These are phyloP conservation scores for Syrmaticus mikado DNA, from an alignment of 2,113 vertebrate genomes.

Conservation along the genomic window DNA sequence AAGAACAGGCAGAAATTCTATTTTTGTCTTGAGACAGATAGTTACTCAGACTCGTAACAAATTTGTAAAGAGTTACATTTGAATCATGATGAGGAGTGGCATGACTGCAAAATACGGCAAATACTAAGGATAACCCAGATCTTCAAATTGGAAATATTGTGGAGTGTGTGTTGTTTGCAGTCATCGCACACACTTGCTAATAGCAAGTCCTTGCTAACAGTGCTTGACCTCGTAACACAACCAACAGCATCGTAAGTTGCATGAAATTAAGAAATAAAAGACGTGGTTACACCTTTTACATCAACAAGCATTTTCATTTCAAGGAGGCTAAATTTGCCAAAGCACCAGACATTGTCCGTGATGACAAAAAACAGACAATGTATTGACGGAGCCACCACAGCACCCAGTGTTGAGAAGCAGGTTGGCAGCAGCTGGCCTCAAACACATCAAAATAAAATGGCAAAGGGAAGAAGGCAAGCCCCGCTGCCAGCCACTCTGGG, in stretches of 20 bases:
- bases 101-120: background rate
- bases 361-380: background rate
- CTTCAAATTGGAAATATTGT: background rate
- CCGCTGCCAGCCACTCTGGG: fast-evolving
- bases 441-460: background rate
- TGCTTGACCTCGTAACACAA: background rate
- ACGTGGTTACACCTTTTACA: background rate
- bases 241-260: background rate
- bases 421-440: fast-evolving
- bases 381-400: background rate
- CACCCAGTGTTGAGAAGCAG: background rate
- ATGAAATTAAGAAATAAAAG: background rate
- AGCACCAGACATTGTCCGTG: background rate
- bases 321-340: background rate
- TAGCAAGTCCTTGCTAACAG: background rate
- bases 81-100: fast-evolving
- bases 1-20: background rate
- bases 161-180: background rate
- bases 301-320: background rate
- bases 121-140: background rate
- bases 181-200: background rate
- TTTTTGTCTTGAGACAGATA: background rate
- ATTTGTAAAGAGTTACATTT: background rate
- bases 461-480: background rate
- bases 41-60: background rate